phyloP scores from a whole-genome alignment of 2,797 vertebrate genomes.

The Numenius phaeopus region DNA sequence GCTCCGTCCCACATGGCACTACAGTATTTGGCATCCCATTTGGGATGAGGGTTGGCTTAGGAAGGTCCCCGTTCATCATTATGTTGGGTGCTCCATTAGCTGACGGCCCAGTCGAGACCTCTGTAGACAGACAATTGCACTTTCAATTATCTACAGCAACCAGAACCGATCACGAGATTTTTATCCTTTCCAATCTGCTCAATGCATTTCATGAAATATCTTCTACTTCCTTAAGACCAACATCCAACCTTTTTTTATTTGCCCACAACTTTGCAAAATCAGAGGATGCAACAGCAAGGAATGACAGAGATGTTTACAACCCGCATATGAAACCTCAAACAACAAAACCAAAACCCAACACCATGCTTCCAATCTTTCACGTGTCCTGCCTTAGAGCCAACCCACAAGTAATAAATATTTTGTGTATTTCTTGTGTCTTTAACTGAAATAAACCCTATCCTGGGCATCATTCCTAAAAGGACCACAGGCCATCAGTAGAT shows the following conservation, averaged over 20 bases:
- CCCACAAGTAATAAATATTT: not conserved
- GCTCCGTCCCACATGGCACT: conserved; percentile 84
- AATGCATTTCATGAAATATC: not conserved
- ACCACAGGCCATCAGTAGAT: not conserved
- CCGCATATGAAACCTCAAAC: not conserved
- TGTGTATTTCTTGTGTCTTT: not conserved
- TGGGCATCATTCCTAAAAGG: not conserved
- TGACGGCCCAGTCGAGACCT: conserved; percentile 75
- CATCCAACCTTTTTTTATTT: not conserved
- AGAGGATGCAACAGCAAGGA: not conserved
- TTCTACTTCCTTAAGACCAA: not conserved
- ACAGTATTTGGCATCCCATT: conserved; percentile 90
- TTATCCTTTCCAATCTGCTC: fast-evolving
- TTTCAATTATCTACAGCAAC: not conserved
- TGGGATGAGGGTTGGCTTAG: conserved; percentile 85
- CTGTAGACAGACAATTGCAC: conserved; percentile 62
- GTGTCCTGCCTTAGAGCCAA: not conserved
- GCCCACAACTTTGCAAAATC: not conserved
- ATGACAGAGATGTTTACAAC: not conserved
- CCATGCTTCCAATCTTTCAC: not conserved
- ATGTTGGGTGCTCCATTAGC: conserved; percentile 81
- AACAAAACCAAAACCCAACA: not conserved
- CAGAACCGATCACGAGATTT: fast-evolving
- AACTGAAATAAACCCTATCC: not conserved
- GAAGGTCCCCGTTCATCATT: conserved; percentile 82